Evolutionary conservation across 2,888 invertebrate species (phyloP), one percentile per base, ranked within the genome.

Genomic region (Ophonus ardosiacus): DNA sequence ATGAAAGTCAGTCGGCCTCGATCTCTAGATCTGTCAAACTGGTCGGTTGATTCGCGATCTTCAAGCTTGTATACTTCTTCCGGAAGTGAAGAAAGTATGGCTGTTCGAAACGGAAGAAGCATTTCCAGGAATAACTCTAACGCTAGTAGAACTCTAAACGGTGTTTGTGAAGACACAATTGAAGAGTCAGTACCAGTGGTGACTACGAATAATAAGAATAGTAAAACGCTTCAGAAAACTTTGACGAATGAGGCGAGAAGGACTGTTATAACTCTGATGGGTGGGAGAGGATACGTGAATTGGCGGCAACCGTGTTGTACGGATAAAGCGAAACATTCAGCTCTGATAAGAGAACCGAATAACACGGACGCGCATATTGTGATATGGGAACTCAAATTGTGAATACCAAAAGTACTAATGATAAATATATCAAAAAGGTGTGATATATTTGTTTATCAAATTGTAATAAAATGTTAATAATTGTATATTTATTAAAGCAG

Each of bases 351-450:
- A 74, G 95, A 95, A 86, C 95, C 95, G 71, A 96, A 96, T 90
- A 95, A 95, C 86, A 96, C 94, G 89, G 97, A 97, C 93, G 97
- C 98, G 15, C 97, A 97, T 91, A 95, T 98, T 89, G 95, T 97
- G 86, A 94, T 98, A 76, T 98, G 98, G 97, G 98, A 98, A 91
- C 95, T 96, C 92, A 96, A 96, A 90, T 94, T 95, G 93, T 95
- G 94, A 94, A 18, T 65, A 68, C 68, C 68, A 68, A 68, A 68
- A 68, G 31, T 31, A 59, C 59, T 59, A 7, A 31, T 21, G 3
- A 21, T 31, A 31, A 31, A 31, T 31, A 31, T 31, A 31, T 31
- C 31, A 18, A 59, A n/a, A 59, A 8, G 40, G 68, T 68, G 68
- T 38, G 31, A 68, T 13, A 38, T 38, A 68, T 63, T 63, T 63